These are phyloP conservation scores for Eugnorisma glareosa DNA, from an alignment of 2,888 invertebrate species.

Conservation along the genomic window DNA sequence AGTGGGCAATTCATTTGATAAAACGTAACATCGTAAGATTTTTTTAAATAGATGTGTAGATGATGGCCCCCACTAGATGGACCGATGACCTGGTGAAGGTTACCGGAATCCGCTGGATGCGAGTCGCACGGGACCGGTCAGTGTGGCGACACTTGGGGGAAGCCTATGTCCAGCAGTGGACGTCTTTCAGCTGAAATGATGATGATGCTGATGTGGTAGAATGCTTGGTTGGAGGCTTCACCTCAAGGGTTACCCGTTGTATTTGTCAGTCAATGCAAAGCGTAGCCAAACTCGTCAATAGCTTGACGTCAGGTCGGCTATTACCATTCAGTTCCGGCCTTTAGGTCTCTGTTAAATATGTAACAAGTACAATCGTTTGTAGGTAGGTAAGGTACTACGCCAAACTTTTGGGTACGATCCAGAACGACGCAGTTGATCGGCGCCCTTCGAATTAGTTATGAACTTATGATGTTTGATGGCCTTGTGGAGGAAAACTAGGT, in stretches of 20 bases:
- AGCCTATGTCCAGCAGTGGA: too few species aligned
- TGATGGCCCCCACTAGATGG: too few species aligned
- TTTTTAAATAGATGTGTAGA: background rate
- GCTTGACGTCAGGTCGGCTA: background rate
- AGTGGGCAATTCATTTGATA: background rate
- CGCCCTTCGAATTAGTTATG: slow-evolving; percentile 22
- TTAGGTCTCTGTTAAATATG: slow-evolving; percentile 3
- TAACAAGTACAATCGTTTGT: background rate
- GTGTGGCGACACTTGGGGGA: too few species aligned
- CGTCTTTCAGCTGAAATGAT: too few species aligned
- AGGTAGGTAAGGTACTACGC: background rate
- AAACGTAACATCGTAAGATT: background rate
- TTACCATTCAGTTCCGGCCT: background rate
- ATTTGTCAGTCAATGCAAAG: background rate
- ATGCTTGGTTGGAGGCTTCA: background rate
- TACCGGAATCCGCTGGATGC: too few species aligned
- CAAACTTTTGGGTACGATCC: slow-evolving; percentile 24
- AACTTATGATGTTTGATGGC: slow-evolving; percentile 21
- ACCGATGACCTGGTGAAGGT: too few species aligned
- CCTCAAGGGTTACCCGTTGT: background rate
- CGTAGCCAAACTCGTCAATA: background rate
- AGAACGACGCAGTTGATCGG: slow-evolving; percentile 3
- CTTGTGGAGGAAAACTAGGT: background rate
- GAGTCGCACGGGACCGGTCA: too few species aligned
- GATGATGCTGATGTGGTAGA: too few species aligned